A percentile compares a stretch with the other conserved stretches of the same genome.
phyloP scores from a whole-genome alignment of 2,888 invertebrate species.

The Clitarchus hookeri region DNA sequence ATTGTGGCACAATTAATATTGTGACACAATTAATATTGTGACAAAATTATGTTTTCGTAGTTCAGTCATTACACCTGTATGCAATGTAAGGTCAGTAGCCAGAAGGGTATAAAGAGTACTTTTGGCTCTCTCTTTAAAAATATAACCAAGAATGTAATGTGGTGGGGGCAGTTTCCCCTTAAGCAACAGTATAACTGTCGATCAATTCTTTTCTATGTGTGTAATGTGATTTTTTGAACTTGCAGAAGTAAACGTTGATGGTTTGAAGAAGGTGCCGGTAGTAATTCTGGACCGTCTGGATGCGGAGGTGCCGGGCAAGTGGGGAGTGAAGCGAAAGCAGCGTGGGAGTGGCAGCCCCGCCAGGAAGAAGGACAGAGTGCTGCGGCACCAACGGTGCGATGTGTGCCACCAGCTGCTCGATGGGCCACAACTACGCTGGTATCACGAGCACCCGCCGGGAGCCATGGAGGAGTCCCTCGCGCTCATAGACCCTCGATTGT shows the following conservation, averaged over 20 bases:
- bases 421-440: constrained; percentile 58
- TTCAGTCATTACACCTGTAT: no score
- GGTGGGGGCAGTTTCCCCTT: no score
- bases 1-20: no score
- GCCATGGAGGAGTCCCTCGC: constrained; percentile 78
- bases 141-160: no score
- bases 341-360: background rate
- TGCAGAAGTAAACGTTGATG: background rate
- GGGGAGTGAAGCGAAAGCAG: constrained; percentile 33
- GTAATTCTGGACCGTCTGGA: background rate
- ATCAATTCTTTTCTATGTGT: no score
- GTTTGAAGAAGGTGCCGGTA: background rate
- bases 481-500: constrained; percentile 72
- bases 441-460: constrained; percentile 76
- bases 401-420: constrained; percentile 58
- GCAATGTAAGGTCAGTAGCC: no score
- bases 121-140: no score
- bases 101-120: no score
- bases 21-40: no score
- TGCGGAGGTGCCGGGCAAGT: constrained; percentile 29
- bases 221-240: no score
- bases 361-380: background rate
- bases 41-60: no score
- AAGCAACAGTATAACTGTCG: no score
- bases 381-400: constrained; percentile 51